These are phyloP conservation scores for Drosophila infuscata DNA, from an alignment of 2,888 invertebrate genomes.

Conservation along the genomic window DNA sequence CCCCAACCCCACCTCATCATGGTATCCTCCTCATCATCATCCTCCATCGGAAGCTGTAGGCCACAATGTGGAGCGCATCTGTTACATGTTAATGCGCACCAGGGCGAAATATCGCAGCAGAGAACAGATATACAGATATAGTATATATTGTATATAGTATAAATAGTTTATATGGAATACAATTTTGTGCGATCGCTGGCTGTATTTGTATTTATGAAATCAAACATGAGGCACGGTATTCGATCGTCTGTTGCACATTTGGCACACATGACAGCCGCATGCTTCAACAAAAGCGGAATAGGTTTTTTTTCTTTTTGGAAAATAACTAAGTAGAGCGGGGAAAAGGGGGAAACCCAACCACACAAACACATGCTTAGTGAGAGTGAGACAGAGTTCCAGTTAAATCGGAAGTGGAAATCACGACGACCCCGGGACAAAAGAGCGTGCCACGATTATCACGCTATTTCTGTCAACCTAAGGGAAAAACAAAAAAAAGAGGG, in stretches of 20 bases:
- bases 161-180: slow-evolving; percentile 13
- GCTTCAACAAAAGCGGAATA: slow-evolving; percentile 47
- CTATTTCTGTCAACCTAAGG: slow-evolving; percentile 71
- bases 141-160: slow-evolving; percentile 5
- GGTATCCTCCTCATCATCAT: not conserved
- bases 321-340: slow-evolving; percentile 25
- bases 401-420: slow-evolving; percentile 80
- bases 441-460: slow-evolving; percentile 81
- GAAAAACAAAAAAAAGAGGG: not conserved
- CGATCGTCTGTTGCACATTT: slow-evolving; percentile 74
- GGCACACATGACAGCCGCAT: slow-evolving; percentile 79
- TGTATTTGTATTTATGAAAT: slow-evolving; percentile 76
- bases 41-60: slow-evolving; percentile 31
- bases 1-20: not conserved
- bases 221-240: slow-evolving; percentile 72
- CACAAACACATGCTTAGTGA: not conserved
- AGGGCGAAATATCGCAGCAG: slow-evolving; percentile 58
- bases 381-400: slow-evolving; percentile 61
- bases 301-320: slow-evolving; percentile 14
- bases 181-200: slow-evolving; percentile 42
- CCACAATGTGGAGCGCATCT: slow-evolving; percentile 82
- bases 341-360: slow-evolving; percentile 32
- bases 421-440: slow-evolving; percentile 39
- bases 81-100: slow-evolving; percentile 78
- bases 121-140: slow-evolving; percentile 29